Percentiles rank a stretch among this genome's conserved stretches.
phyloP scores from a whole-genome alignment of 2,113 vertebrate species.

The Crotalus horridus region DNA sequence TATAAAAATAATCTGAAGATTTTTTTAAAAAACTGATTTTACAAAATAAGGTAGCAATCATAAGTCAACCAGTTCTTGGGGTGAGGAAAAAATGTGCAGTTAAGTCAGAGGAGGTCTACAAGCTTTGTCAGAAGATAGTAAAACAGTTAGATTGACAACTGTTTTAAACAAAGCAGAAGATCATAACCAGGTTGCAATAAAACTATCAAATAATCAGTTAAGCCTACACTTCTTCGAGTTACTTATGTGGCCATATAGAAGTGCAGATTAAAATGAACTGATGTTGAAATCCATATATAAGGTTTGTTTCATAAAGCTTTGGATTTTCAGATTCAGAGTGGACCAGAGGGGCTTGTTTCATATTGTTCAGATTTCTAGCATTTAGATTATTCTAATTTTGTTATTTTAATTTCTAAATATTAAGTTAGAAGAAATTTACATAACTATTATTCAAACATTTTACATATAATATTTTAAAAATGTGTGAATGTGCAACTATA shows the following conservation, averaged over 20 bases:
- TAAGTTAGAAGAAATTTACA: background rate
- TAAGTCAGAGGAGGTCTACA: background rate
- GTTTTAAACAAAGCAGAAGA: background rate
- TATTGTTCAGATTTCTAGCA: background rate
- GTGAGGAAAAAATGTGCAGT: background rate
- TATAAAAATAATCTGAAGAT: background rate
- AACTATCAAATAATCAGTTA: background rate
- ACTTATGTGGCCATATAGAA: too few species aligned
- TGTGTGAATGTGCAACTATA: background rate
- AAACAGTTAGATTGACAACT: background rate
- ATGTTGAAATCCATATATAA: background rate
- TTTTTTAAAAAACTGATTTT: background rate
- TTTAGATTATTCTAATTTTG: background rate
- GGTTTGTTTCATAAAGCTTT: background rate
- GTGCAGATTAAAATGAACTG: background rate
- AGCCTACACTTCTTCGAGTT: background rate
- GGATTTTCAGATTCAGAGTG: background rate
- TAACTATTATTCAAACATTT: background rate
- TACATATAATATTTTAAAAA: background rate
- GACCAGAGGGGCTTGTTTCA: background rate
- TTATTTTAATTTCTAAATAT: background rate
- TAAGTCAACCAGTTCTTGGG: background rate
- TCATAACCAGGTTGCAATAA: background rate
- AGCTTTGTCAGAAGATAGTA: background rate
- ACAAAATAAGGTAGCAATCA: background rate